phyloP scores from a whole-genome alignment of 2,888 invertebrate genomes.

The Suillia variegata region DNA sequence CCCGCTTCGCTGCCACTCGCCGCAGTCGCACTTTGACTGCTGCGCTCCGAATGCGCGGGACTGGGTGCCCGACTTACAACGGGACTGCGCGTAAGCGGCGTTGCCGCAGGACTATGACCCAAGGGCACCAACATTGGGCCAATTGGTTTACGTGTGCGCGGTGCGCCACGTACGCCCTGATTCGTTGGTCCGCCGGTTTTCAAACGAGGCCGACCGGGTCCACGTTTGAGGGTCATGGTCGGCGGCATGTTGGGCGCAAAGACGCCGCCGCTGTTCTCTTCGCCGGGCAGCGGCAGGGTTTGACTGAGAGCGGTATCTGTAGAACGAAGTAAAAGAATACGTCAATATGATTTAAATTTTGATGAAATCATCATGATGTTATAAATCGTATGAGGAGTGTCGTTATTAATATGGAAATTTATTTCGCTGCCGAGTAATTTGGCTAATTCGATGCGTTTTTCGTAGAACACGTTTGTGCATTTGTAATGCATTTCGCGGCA shows the following conservation, averaged over 20 bases:
- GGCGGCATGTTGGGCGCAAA: slow-evolving; percentile 41
- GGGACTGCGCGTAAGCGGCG: slow-evolving; percentile 56
- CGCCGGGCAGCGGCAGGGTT: slow-evolving; percentile 22
- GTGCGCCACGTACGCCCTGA: slow-evolving; percentile 67
- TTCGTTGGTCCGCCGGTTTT: slow-evolving; percentile 71
- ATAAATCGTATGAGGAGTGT: slow-evolving; percentile 10
- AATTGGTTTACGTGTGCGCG: slow-evolving; percentile 65
- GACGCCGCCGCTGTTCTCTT: slow-evolving; percentile 25
- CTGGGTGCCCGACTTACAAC: slow-evolving; percentile 58
- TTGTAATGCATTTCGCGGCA: too few relatives aligned
- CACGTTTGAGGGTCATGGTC: slow-evolving; percentile 63
- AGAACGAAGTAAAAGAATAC: not conserved
- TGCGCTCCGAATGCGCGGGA: slow-evolving; percentile 45
- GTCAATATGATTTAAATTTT: not conserved
- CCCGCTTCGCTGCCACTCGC: slow-evolving; percentile 4
- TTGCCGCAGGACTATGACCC: slow-evolving; percentile 57
- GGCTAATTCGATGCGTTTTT: not conserved
- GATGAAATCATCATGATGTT: slow-evolving; percentile 5
- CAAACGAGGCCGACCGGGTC: slow-evolving; percentile 72
- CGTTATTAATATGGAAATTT: not conserved
- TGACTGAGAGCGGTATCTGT: slow-evolving; percentile 20
- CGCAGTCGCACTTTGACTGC: slow-evolving; percentile 19
- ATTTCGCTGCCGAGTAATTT: too few relatives aligned
- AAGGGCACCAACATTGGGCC: slow-evolving; percentile 59
- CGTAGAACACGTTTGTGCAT: slow-evolving; percentile 6